Evolutionary conservation across 1,140 invertebrate species (phyloP).

Genomic region (Neotoxoptera formosana): DNA sequence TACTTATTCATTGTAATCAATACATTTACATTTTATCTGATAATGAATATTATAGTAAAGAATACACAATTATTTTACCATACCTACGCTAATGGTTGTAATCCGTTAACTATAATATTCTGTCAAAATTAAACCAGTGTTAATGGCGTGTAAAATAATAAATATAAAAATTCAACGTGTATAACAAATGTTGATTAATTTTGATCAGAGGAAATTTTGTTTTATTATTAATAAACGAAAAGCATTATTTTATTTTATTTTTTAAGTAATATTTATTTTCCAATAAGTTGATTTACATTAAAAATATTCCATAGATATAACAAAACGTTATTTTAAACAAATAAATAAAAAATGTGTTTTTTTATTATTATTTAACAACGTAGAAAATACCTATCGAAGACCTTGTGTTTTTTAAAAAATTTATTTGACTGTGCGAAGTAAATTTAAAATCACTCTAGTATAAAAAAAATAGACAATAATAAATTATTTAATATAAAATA

Average conservation of each 20-base stretch:
- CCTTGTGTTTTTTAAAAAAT: not conserved
- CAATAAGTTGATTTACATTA: not conserved
- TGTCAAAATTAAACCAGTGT: constrained; percentile 9
- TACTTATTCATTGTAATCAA: not conserved
- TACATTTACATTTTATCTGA: not conserved
- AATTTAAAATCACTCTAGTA: not conserved
- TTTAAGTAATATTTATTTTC: not conserved
- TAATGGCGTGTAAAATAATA: not conserved
- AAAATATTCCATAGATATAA: not conserved
- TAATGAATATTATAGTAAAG: not conserved
- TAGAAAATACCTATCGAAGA: not conserved
- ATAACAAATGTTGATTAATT: not conserved
- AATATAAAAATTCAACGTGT: not conserved
- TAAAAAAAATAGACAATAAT: not conserved
- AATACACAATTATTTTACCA: constrained; percentile 19
- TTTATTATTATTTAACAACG: no score
- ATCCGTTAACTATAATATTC: not conserved
- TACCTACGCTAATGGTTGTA: not conserved
- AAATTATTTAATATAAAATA: not conserved
- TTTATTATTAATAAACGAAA: not conserved
- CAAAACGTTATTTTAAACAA: not conserved
- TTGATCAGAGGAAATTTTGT: not conserved
- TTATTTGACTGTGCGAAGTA: not conserved
- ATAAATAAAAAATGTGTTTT: not conserved
- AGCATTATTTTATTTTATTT: not conserved